Evolutionary conservation across 2,113 vertebrate species (phyloP).

Genomic region (Isurus oxyrinchus): DNA sequence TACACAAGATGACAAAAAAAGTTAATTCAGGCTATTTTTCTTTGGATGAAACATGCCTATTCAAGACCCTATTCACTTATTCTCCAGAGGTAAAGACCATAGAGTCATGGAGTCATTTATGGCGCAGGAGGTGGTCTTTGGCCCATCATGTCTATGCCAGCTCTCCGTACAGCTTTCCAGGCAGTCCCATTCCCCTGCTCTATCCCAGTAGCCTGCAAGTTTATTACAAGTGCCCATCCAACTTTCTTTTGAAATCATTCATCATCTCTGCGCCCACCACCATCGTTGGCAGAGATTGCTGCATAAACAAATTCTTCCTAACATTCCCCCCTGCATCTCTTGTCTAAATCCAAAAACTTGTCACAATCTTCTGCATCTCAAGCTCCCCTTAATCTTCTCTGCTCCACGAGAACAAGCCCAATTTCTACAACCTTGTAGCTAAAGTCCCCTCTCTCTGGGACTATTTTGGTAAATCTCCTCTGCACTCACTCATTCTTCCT

Average conservation of each 20-base stretch:
- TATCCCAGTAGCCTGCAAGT: neutral
- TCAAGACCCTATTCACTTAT: neutral
- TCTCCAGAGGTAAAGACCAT: neutral
- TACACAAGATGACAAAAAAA: neutral
- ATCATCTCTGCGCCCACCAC: too few relatives aligned
- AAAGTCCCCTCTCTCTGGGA: neutral
- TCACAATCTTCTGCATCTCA: neutral
- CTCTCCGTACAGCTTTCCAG: neutral
- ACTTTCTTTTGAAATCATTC: too few relatives aligned
- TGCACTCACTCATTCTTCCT: neutral
- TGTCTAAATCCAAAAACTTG: neutral
- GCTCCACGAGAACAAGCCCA: neutral
- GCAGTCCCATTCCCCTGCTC: neutral
- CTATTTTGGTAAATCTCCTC: neutral
- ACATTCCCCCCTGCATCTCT: neutral
- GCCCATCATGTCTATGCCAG: neutral
- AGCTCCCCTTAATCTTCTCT: neutral
- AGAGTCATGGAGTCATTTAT: neutral
- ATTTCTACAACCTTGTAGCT: neutral
- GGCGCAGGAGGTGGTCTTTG: neutral
- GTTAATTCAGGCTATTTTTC: neutral
- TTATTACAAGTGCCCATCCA: neutral
- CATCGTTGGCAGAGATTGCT: too few relatives aligned
- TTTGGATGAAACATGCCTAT: neutral
- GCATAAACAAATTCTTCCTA: neutral